Percentiles rank a stretch among this genome's conserved stretches.
These are phyloP conservation scores for Pogonomyrmex californicus DNA, from an alignment of 1,140 invertebrate species.

Conservation along the genomic window DNA sequence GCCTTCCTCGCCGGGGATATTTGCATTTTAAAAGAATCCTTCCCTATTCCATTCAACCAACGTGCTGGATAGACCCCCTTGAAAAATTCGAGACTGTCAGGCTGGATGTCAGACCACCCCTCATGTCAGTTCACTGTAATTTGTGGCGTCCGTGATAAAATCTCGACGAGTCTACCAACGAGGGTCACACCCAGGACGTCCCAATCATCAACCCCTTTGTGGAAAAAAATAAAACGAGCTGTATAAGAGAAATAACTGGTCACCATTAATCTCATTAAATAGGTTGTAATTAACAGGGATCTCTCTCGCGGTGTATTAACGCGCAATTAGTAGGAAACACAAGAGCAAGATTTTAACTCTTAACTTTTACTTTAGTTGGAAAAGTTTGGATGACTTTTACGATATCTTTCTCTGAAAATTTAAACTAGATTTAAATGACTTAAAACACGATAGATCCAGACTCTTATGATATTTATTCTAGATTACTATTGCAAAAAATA, in stretches of 20 bases:
- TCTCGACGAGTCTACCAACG: slow-evolving; percentile 50
- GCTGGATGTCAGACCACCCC: slow-evolving; percentile 76
- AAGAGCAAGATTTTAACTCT: slow-evolving; percentile 12
- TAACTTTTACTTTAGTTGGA: not conserved
- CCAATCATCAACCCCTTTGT: slow-evolving; percentile 29
- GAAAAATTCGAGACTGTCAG: slow-evolving; percentile 83
- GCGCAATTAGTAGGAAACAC: slow-evolving; percentile 1
- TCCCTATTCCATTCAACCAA: slow-evolving; percentile 35
- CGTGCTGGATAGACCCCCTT: slow-evolving; percentile 55
- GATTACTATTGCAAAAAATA: not conserved
- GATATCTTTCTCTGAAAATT: not conserved
- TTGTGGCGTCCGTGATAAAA: slow-evolving; percentile 65
- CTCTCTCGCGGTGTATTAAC: slow-evolving; percentile 36
- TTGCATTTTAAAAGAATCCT: slow-evolving; percentile 84
- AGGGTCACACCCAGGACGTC: slow-evolving; percentile 36
- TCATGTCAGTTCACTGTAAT: slow-evolving; percentile 75
- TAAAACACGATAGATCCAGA: not conserved
- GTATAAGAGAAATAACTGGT: slow-evolving; percentile 11
- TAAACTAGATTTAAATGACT: not conserved
- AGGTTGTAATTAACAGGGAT: slow-evolving; percentile 15
- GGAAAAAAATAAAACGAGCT: slow-evolving; percentile 21
- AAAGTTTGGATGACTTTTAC: not conserved
- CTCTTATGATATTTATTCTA: not conserved
- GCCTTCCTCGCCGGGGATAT: slow-evolving; percentile 73
- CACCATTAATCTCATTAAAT: slow-evolving; percentile 1